A percentile compares a stretch with the other conserved stretches of the same genome.
Evolutionary conservation across 2,113 vertebrate genomes (phyloP).

Genomic region (Dunckerocampus dactyliophorus): DNA sequence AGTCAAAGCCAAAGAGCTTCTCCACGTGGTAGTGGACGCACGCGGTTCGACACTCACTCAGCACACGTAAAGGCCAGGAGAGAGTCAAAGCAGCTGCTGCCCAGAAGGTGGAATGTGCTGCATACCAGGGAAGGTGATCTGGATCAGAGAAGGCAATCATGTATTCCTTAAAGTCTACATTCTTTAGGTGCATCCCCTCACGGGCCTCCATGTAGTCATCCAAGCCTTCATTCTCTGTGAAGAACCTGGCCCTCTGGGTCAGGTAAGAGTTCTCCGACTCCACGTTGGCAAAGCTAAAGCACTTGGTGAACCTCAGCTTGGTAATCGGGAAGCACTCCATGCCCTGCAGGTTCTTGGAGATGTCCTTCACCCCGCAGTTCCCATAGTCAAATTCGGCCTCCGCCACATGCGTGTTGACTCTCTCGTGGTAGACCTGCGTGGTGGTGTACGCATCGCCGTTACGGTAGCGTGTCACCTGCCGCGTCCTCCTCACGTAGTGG

Average conservation of each 20-base stretch:
- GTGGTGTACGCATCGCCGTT: conserved; percentile 91
- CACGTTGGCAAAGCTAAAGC: conserved; percentile 97
- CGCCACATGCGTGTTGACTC: conserved; percentile 93
- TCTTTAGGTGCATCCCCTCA: conserved; percentile 98
- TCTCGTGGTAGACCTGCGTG: conserved; percentile 86
- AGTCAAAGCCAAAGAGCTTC: conserved; percentile 96
- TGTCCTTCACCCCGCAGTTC: conserved; percentile 91
- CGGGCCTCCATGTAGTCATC: conserved; percentile 98
- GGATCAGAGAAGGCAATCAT: conserved; percentile 91
- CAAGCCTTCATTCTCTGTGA: conserved; percentile 92
- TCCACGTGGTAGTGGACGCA: conserved; percentile 94
- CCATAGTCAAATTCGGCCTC: conserved; percentile 94
- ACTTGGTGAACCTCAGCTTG: conserved; percentile 93
- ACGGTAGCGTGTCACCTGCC: conserved; percentile 90
- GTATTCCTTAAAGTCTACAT: conserved; percentile 95
- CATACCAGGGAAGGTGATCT: conserved; percentile 88
- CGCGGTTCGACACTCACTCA: conserved; percentile 90
- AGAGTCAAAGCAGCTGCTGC: conserved; percentile 85
- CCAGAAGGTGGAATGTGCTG: conserved; percentile 87
- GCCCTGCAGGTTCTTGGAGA: conserved; percentile 87
- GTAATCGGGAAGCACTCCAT: conserved; percentile 86
- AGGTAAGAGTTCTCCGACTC: conserved; percentile 96
- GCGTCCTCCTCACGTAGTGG: conserved; percentile 88
- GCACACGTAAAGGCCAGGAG: conserved; percentile 91
- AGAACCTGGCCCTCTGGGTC: conserved; percentile 92